Base-by-base conservation (phyloP, 1,140 invertebrate species). In the Euura saliciscinereae region DNA sequence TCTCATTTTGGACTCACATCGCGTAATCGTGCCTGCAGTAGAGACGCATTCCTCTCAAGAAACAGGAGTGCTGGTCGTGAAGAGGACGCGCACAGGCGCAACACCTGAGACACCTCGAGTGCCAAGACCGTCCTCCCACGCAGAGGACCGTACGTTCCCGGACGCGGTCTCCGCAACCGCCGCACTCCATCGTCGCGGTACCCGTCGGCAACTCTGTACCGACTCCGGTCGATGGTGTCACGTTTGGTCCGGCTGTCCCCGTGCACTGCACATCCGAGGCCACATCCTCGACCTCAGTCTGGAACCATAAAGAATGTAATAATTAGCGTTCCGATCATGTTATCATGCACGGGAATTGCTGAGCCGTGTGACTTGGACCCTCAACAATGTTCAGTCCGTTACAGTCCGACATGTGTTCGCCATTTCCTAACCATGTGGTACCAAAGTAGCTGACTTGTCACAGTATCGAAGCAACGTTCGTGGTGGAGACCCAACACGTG, bases 21-120 rank as follows among this genome's bases (percentile, higher is more conserved):
- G 80, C 80, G 71, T 88, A 88, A 71, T 88, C 86, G 76, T 87
- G 86, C 43, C 82, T 80, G 76, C 86, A 88, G 73, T 88, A 88
- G 28, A 87, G 76, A 74, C 82, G 76, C 80, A 83, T 86, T 71
- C 85, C 84, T 11, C 85, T 80, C 44, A 87, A 80, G 73, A 87
- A 88, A 70, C 86, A 88, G 4, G 86, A 86, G 51, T 85, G 86
- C 73, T 88, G 85, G 75, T 88, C 86, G 71, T 87, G 84, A 66
- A 88, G 75, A 13, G 86, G 83, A 66, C 82, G 78, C 3, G 82
- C 81, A 75, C 86, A 88, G 44, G 83, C 82, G 73, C 82, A 87
- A 73, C 86, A 88, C 79, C 83, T 86, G 11, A 88, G 77, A 76
- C 86, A 87, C 73, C 83, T 84, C 28, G 86, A 86, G 71, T 88